These are phyloP conservation scores for Porites lobata DNA, from an alignment of 92 coral and sea anemone species.

Conservation along the genomic window DNA sequence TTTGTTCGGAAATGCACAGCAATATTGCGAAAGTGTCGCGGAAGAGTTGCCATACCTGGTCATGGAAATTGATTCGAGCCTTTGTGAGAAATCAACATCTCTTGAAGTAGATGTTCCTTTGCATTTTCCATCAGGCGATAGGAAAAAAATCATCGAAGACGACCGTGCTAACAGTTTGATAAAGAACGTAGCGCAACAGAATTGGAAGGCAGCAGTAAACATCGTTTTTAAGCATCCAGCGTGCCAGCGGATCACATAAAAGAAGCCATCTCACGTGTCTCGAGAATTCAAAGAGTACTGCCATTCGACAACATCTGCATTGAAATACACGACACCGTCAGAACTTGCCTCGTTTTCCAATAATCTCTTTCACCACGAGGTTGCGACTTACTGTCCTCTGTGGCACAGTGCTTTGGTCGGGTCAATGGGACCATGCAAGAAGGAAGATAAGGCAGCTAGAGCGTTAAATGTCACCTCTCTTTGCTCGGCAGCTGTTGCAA, in stretches of 20 bases:
- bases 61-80: slow-evolving; percentile 4
- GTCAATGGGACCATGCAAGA: slow-evolving; percentile 18
- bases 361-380: slow-evolving; percentile 26
- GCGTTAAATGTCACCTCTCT: slow-evolving; percentile 37
- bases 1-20: neutral
- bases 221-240: neutral
- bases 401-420: slow-evolving; percentile 34
- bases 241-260: slow-evolving; percentile 1
- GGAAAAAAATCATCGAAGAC: neutral
- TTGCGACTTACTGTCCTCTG: neutral
- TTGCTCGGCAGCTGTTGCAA: slow-evolving; percentile 39
- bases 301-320: slow-evolving; percentile 13
- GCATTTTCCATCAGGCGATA: neutral
- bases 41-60: neutral
- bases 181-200: neutral
- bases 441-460: neutral
- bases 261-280: neutral
- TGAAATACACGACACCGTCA: slow-evolving; percentile 37
- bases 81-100: slow-evolving; percentile 1
- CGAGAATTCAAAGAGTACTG: slow-evolving; percentile 41
- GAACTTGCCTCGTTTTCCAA: slow-evolving; percentile 36
- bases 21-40: neutral
- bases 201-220: slow-evolving; percentile 8
- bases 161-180: neutral
- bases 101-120: neutral